These are phyloP conservation scores for Abscondita cerata DNA, from an alignment of 2,888 invertebrate genomes.

Conservation along the genomic window DNA sequence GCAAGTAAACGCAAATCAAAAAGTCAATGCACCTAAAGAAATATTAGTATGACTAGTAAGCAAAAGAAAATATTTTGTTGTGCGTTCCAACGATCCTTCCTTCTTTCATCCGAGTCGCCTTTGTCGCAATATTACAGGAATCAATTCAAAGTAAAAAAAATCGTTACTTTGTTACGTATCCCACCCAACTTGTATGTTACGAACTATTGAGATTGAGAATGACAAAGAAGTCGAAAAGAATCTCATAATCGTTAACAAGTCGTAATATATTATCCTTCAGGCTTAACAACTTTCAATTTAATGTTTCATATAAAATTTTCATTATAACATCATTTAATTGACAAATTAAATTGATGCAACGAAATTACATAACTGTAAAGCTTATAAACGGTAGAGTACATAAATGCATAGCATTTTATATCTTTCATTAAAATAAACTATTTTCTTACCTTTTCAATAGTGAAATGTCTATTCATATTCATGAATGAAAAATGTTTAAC, in stretches of 20 bases:
- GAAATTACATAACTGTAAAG: too few relatives aligned
- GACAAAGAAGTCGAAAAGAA: constrained; percentile 15
- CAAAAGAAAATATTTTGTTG: constrained; percentile 5
- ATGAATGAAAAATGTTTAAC: too few relatives aligned
- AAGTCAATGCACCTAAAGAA: constrained; percentile 3
- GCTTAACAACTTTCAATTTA: constrained; percentile 7
- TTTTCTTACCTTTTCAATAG: too few relatives aligned
- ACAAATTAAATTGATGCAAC: too few relatives aligned
- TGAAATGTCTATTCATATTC: too few relatives aligned
- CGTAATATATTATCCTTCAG: constrained; percentile 17
- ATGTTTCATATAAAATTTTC: neutral
- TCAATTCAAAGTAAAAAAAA: too few relatives aligned
- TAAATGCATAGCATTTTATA: too few relatives aligned
- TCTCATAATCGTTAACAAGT: constrained; percentile 24
- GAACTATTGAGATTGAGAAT: constrained; percentile 6
- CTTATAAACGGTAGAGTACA: too few relatives aligned
- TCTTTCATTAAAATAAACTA: too few relatives aligned
- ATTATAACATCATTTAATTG: neutral
- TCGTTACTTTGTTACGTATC: too few relatives aligned
- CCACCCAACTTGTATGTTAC: constrained; percentile 24
- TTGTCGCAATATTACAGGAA: too few relatives aligned
- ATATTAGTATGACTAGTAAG: constrained; percentile 15
- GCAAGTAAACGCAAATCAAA: neutral
- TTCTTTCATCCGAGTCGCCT: neutral
- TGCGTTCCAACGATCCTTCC: neutral